Evolutionary conservation across 2,113 vertebrate species (phyloP).

Genomic region (Trogon melanurus): DNA sequence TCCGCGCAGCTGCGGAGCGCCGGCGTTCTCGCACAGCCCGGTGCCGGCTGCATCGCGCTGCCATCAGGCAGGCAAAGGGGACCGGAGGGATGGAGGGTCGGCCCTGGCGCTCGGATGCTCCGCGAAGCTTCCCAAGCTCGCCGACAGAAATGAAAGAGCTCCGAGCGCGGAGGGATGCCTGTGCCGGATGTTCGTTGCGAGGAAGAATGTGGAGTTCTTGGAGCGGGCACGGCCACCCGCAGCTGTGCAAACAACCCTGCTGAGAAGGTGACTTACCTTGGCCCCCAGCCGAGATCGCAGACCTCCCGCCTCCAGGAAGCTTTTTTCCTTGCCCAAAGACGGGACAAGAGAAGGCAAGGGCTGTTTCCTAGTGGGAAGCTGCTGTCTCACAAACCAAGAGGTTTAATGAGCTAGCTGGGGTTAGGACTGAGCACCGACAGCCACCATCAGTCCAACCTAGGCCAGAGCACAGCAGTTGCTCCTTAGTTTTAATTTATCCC

Average conservation of each 20-base stretch:
- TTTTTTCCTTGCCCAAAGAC: neutral
- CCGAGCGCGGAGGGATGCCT: neutral
- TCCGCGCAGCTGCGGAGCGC: rapidly evolving
- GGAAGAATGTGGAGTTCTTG: constrained; percentile 1
- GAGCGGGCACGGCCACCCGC: neutral
- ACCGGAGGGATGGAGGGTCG: neutral
- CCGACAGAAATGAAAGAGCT: neutral
- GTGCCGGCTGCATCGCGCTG: rapidly evolving
- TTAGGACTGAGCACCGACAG: neutral
- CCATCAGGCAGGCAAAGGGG: neutral
- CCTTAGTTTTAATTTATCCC: neutral
- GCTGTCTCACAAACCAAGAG: neutral
- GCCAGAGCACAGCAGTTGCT: neutral
- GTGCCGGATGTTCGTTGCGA: neutral
- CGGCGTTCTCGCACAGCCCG: rapidly evolving
- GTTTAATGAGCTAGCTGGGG: neutral
- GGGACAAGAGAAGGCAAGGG: neutral
- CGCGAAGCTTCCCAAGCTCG: neutral
- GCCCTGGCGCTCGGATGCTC: neutral
- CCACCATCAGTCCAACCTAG: neutral
- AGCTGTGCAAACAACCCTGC: constrained; percentile 29
- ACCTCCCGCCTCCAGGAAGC: neutral
- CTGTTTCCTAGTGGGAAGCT: neutral
- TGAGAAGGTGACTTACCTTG: constrained; percentile 37
- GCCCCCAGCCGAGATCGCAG: neutral